Percentiles rank a stretch among this genome's conserved stretches.
Conservation (phyloP, 2,113 vertebrate genomes). For the Cricetomys ansorgei region DNA sequence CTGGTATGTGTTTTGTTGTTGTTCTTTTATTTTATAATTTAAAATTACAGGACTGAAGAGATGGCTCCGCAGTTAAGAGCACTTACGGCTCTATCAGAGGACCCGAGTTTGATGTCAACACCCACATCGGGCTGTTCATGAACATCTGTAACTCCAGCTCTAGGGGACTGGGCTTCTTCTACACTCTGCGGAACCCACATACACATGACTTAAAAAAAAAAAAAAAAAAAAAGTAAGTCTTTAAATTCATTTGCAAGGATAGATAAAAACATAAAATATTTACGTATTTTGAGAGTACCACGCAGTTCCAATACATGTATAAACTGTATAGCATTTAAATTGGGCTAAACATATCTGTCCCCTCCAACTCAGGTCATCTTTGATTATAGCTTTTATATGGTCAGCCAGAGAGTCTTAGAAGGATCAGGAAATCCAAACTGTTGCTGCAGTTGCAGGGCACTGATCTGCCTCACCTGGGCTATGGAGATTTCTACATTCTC, state of each 20-base stretch:
- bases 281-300: not conserved
- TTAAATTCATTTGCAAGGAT: not conserved
- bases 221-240: not conserved
- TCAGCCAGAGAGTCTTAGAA: not conserved
- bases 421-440: not conserved
- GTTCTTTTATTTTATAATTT: not conserved
- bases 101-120: no score
- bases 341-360: not conserved
- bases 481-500: not conserved
- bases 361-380: not conserved
- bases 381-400: not conserved
- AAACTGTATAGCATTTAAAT: not conserved
- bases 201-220: no score
- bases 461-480: not conserved
- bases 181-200: not conserved
- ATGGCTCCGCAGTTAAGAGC: not conserved
- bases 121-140: not conserved
- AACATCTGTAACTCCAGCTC: not conserved
- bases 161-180: not conserved
- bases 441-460: not conserved
- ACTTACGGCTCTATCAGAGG: not conserved
- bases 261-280: not conserved
- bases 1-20: not conserved
- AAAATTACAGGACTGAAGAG: not conserved
- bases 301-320: not conserved